Base-by-base conservation (phyloP, 2,888 invertebrate genomes). In the Leptopilina syphax region DNA sequence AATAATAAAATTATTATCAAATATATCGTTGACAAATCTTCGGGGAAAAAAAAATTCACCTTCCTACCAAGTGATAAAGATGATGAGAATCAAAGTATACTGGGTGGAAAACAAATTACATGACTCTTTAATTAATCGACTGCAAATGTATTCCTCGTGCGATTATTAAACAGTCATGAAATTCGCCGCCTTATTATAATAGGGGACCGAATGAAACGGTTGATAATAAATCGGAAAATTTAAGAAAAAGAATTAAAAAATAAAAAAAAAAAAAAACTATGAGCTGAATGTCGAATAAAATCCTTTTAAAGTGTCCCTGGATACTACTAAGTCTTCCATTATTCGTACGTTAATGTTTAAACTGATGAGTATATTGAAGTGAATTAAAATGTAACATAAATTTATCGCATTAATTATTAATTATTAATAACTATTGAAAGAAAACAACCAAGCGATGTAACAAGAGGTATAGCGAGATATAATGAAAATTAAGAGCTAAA, bases 341-440 rank as follows among this genome's bases (percentile, higher is more conserved):
- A 90, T 88, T 89, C 89, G 86, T 90, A 90, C 87, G 88, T 89
- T 88, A 88, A 89, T 89, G 86, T 89, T 89, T 88, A 89, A 87
- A 87, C 84, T 84, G 85, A 85, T 85, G 85, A 84, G 83, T 85
- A 84, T 84, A 85, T 85, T 85, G 83, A 85, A 83, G 83, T 83
- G 84, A 83, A 86, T 78, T 85, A 85, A 84, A 83, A 83, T 86
- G 85, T 84, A 86, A 84, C 82, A 84, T 85, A 85, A 84, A 86
- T 85, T 85, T 85, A 86, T 85, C 83, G 80, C 82, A 84, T 84
- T 85, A 83, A 85, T 83, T 84, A 84, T 84, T 85, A 83, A 85
- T 83, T 84, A 85, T 84, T 83, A 83, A 86, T 84, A 85, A 85
- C 80, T 85, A 82, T 81, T 82, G 81, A 83, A 82, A 79, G 79